Evolutionary conservation across 1,140 invertebrate species (phyloP).

Genomic region (Papilio polyxenes): DNA sequence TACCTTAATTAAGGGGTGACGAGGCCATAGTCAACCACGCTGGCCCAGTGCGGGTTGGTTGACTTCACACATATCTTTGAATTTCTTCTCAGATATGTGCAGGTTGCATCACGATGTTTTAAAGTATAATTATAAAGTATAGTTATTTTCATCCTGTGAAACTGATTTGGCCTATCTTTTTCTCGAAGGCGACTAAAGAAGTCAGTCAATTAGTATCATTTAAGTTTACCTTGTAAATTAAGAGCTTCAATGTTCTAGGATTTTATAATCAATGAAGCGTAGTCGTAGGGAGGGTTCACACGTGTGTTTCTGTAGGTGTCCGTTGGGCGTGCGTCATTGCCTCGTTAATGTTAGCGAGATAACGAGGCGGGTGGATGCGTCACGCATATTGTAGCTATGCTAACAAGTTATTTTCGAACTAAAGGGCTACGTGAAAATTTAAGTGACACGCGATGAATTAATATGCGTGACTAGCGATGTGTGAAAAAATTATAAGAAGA

Average conservation of each 20-base stretch:
- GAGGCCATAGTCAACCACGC: too few relatives aligned
- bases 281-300: conserved; percentile 40
- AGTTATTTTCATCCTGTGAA: too few relatives aligned
- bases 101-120: too few relatives aligned
- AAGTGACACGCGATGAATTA: conserved; percentile 15
- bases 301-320: conserved; percentile 48
- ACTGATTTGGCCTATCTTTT: too few relatives aligned
- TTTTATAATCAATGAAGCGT: conserved; percentile 20
- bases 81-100: too few relatives aligned
- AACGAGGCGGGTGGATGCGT: conserved; percentile 50
- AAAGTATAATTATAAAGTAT: too few relatives aligned
- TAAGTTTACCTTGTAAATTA: conserved; percentile 1
- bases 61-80: too few relatives aligned
- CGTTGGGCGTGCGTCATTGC: conserved; percentile 54
- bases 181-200: not conserved
- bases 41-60: too few relatives aligned
- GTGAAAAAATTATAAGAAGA: not conserved
- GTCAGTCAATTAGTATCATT: not conserved
- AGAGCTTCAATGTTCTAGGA: not conserved
- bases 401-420: conserved; percentile 41
- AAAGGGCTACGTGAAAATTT: conserved; percentile 26
- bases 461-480: conserved; percentile 30
- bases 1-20: too few relatives aligned
- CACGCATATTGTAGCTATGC: conserved; percentile 51
- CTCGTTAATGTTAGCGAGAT: conserved; percentile 57